Base-by-base conservation (phyloP, 1,140 invertebrate species). In the Drosophila kikkawai region DNA sequence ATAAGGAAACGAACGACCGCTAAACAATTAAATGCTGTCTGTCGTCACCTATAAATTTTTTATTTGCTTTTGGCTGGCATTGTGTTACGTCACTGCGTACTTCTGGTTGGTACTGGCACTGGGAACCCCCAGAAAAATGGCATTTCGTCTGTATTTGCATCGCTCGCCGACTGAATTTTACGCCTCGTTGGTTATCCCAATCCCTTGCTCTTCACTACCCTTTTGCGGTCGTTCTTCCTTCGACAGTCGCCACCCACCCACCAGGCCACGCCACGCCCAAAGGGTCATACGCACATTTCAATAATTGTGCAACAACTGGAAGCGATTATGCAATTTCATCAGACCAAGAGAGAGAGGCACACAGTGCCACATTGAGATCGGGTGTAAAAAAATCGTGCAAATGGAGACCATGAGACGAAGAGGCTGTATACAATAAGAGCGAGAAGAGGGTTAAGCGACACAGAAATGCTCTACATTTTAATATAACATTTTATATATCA, bases 241-340 rank as follows among this genome's bases (percentile, higher is more conserved):
- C 48, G n/a, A 45, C 48, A 22, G 15, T 34, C 15, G 22, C 36
- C 57, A 50, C 11, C 48, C 57, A 63, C 2, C 44, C 56, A 17
- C 36, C 7, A 51, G 9, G n/a, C 29, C 17, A 36, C 7, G 50
- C 50, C 51, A 36, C 51, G 48, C 45, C 22, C 45, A 51, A 73
- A 60, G 70, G 67, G 67, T 37, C 57, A 65, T 56, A 44, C 17
- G 75, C 82, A 79, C 81, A 90, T 91, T 90, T 90, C 86, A 90
- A 90, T 90, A 90, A 90, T 90, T 90, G 85, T 90, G 85, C 85
- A 90, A 85, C 85, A 90, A 90, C 85, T 90, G 85, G 85, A 90
- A 90, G 75, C 82, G 86, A 90, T 90, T 90, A 90, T 90, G 86
- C 85, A 90, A 90, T 90, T 90, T 82, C 85, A 90, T 82, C 85